Evolutionary conservation across 1,140 invertebrate genomes (phyloP), one percentile per base, ranked within the genome.

Genomic region (Papilio aristodemus): DNA sequence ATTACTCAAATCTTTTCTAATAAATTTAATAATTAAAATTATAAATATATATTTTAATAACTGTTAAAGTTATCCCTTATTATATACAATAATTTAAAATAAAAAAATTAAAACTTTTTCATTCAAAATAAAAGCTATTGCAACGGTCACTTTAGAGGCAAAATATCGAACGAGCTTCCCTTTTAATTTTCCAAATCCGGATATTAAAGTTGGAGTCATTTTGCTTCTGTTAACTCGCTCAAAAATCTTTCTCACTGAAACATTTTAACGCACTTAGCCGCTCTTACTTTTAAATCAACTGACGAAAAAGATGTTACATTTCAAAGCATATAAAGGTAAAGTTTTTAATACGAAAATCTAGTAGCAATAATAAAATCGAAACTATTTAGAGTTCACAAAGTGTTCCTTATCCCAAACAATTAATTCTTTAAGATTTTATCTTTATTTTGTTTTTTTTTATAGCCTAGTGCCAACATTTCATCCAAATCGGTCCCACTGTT

Each of bases 181-280:
- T 62, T 62, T 62, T 62, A 32, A 62, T 62, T 62, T 38, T 14
- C 13, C 27, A 37, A 36, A 38, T 22, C 59, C 59, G 59, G 59
- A 62, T 39, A 62, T 62, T 62, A 62, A 38, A 62, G n/a, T 37
- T 62, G 36, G 2, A 62, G 59, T 62, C 32, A 39, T 62, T 62
- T 62, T 17, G 36, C 27, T 36, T 59, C 57, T 14, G n/a, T 36
- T 58, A 57, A 25, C 19, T 11, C 25, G 25, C 25, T 27, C 19
- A 7, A 58, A 58, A 58, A 27, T 25, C 50, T 57, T 22, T 19
- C 19, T 9, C 43, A 17, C 19, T 46, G 17, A 46, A 46, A 25
- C 46, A 3, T 54, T 54, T 54, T 54, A 54, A 54, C 46, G 46
- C 46, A 54, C 46, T 54, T 54, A 54, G 19, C 46, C 5, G 1